These are phyloP conservation scores for Origma solitaria DNA, from an alignment of 2,113 vertebrate genomes.

Conservation along the genomic window DNA sequence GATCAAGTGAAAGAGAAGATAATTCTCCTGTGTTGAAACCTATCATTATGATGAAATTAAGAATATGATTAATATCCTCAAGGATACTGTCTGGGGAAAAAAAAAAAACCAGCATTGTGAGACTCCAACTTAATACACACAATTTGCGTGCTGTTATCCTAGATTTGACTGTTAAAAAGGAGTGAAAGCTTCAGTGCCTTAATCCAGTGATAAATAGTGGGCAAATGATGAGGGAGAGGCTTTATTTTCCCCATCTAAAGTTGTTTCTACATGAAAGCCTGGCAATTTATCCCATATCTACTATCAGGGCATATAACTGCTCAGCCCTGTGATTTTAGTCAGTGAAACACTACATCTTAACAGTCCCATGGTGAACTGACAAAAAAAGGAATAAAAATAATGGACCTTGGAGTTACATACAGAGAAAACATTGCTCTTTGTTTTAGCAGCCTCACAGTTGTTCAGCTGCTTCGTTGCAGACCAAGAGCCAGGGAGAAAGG, in stretches of 20 bases:
- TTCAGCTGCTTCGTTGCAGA: background rate
- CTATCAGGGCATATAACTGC: background rate
- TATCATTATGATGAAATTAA: background rate
- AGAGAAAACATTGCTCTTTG: background rate
- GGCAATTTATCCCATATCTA: background rate
- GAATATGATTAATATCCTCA: background rate
- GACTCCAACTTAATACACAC: background rate
- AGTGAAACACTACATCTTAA: background rate
- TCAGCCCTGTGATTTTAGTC: background rate
- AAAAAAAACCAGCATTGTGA: background rate
- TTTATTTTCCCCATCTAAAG: background rate
- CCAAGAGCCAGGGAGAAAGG: background rate
- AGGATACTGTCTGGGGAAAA: background rate
- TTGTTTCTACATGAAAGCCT: background rate
- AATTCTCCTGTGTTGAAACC: background rate
- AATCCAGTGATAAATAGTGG: background rate
- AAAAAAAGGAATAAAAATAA: background rate
- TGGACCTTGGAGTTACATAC: background rate
- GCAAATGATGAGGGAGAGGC: background rate
- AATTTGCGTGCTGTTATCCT: background rate
- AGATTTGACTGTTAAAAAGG: background rate
- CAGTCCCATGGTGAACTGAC: background rate
- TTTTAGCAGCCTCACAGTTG: background rate
- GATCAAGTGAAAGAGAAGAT: background rate
- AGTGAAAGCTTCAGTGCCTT: background rate